Base-by-base conservation (phyloP, 2,797 vertebrate species). In the Acanthurus lineatus region DNA sequence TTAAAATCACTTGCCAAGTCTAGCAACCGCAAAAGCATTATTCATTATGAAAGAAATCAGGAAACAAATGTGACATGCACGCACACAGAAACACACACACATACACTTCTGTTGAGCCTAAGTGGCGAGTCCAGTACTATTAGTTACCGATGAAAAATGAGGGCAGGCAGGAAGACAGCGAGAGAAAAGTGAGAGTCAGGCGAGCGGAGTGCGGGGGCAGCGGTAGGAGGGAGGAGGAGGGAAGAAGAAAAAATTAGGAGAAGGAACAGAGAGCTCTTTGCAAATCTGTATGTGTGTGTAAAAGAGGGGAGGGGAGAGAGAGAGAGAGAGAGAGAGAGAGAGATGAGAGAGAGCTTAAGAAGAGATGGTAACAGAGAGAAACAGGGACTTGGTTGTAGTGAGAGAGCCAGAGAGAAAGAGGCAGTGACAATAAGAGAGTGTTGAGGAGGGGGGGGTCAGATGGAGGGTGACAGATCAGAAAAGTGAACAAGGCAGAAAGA, bases 81-180 rank as follows among this genome's bases (percentile, higher is more conserved):
- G 28, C 28, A 32, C 28, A 32, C 28, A 32, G 28, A 32, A 32
- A 32, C 28, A 42, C 8, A 14, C 47, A 59, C 44, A 71, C 25
- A 44, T 25, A 17, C 63, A 54, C 66, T 78, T 78, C 71, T 83
- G 73, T 83, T 81, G 76, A 86, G 72, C 77, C 67, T 86, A 86
- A 89, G 83, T 86, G 83, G 76, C 64, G 73, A 89, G 89, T 89
- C 87, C 80, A 82, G 78, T 80, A n/a, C 63, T 85, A 83, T 88
- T 91, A 86, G 80, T 83, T 81, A 79, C 70, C 79, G 79, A 82
- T 86, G 83, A 91, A 88, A 89, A 90, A 88, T 66, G 68, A 86
- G 75, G 59, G 59, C 79, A 88, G 69, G 78, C 80, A 79, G 79
- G 78, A 77, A 81, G 80, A 77, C 77, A 59, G 84, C 12, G 14